Percentiles rank a stretch among this genome's conserved stretches.
Conservation (phyloP, 2,113 vertebrate genomes). For the Melanerpes aurifrons region DNA sequence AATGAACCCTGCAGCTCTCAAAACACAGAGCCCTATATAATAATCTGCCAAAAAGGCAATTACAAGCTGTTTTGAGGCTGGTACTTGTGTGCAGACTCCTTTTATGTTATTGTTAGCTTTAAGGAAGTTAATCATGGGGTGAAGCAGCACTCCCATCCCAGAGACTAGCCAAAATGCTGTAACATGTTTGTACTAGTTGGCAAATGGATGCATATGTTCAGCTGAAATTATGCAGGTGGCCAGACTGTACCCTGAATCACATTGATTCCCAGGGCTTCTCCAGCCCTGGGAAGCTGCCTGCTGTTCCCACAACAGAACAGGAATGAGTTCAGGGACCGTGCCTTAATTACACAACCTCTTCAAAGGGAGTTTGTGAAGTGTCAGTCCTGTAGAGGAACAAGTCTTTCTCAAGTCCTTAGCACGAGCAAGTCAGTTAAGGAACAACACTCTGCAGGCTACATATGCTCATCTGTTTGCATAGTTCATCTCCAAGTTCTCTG, state of each 20-base stretch:
- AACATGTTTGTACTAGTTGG: not conserved
- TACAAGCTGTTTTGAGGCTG: not conserved
- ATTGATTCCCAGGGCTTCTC: not conserved
- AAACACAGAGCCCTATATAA: not conserved
- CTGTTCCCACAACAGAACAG: not conserved
- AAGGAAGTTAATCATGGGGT: slow-evolving; percentile 15
- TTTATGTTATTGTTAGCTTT: slow-evolving; percentile 12
- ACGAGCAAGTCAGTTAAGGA: not conserved
- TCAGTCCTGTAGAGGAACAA: not conserved
- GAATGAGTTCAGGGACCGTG: not conserved
- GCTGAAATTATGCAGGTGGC: not conserved
- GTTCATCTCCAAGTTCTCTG: not conserved
- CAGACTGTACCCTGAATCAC: not conserved
- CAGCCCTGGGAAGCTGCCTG: not conserved
- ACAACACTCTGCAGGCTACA: not conserved
- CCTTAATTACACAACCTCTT: not conserved
- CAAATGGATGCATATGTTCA: not conserved
- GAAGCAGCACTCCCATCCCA: not conserved
- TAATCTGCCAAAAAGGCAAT: not conserved
- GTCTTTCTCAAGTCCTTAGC: not conserved
- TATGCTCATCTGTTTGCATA: accelerated
- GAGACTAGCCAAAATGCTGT: not conserved
- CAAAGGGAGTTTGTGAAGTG: not conserved
- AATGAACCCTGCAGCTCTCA: not conserved
- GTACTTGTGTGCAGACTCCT: not conserved